A percentile compares a stretch with the other conserved stretches of the same genome.
These are phyloP conservation scores for Orthosia incerta DNA, from an alignment of 2,888 invertebrate species.

Conservation along the genomic window DNA sequence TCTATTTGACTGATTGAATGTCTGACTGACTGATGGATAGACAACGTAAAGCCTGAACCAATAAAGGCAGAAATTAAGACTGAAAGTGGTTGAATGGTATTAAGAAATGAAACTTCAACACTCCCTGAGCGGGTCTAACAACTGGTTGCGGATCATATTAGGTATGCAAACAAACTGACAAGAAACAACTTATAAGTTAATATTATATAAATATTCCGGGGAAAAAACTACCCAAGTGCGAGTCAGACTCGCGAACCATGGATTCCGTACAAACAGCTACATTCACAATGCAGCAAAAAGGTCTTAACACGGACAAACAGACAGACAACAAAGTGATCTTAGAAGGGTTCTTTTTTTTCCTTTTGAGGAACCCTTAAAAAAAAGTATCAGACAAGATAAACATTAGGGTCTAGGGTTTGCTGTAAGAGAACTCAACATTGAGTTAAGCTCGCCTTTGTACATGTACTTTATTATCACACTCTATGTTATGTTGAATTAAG, in stretches of 20 bases:
- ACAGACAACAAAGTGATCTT: no score
- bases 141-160: conserved; percentile 4
- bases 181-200: background rate
- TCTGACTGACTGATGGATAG: background rate
- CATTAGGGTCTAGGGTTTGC: no score
- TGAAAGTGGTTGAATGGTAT: background rate
- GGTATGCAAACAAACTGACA: conserved; percentile 8
- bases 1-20: background rate
- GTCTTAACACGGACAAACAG: no score
- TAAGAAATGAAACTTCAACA: conserved; percentile 3
- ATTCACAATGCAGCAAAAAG: no score
- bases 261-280: no score
- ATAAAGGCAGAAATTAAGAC: background rate
- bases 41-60: background rate
- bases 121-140: background rate
- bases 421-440: no score
- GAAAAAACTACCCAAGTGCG: no score
- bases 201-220: background rate
- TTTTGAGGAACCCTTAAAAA: background rate
- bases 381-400: conserved; percentile 1
- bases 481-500: no score
- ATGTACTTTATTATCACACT: no score
- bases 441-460: no score
- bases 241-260: no score
- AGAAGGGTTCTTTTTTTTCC: no score